A percentile compares a stretch with the other conserved stretches of the same genome.
These are phyloP conservation scores for Sciaenops ocellatus DNA, from an alignment of 2,797 vertebrate species.

Conservation along the genomic window DNA sequence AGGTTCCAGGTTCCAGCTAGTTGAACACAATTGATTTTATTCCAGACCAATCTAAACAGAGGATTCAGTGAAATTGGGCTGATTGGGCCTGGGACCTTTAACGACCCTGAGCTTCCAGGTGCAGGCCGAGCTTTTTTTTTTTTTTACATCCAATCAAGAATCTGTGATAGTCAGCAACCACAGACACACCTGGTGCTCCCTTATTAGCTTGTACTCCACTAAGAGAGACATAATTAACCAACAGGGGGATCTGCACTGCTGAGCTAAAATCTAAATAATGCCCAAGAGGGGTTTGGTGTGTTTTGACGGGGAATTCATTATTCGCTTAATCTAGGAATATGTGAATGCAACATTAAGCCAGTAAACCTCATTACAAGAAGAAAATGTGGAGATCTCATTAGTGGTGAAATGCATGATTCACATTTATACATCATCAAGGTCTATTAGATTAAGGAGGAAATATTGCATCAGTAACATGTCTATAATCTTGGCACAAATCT, in stretches of 20 bases:
- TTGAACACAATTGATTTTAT: slow-evolving; percentile 55
- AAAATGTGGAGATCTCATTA: slow-evolving; percentile 59
- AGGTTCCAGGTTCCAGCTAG: slow-evolving; percentile 36
- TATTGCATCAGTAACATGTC: slow-evolving; percentile 18
- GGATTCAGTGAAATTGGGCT: slow-evolving; percentile 26
- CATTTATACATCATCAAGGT: slow-evolving; percentile 16
- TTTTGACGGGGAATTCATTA: slow-evolving; percentile 55
- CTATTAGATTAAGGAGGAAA: slow-evolving; percentile 11
- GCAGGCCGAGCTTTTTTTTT: slow-evolving; percentile 23
- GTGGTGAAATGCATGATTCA: slow-evolving; percentile 34
- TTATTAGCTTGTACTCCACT: slow-evolving; percentile 59
- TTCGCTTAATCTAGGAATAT: slow-evolving; percentile 57
- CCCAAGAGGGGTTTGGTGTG: slow-evolving; percentile 38
- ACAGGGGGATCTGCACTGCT: slow-evolving; percentile 46
- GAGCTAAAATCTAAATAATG: slow-evolving; percentile 60
- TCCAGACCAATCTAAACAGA: slow-evolving; percentile 37
- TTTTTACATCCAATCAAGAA: slow-evolving; percentile 59
- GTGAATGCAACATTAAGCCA: slow-evolving; percentile 48
- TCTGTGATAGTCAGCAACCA: slow-evolving; percentile 68
- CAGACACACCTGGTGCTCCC: slow-evolving; percentile 68
- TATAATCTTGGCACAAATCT: slow-evolving; percentile 4
- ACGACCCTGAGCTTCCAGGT: slow-evolving; percentile 58
- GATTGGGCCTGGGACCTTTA: slow-evolving; percentile 50
- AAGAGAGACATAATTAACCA: slow-evolving; percentile 69
- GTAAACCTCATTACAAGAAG: slow-evolving; percentile 53